A percentile compares a stretch with the other conserved stretches of the same genome.
Conservation (phyloP, 2,113 vertebrate genomes). For the Romanogobio albipinnatus region DNA sequence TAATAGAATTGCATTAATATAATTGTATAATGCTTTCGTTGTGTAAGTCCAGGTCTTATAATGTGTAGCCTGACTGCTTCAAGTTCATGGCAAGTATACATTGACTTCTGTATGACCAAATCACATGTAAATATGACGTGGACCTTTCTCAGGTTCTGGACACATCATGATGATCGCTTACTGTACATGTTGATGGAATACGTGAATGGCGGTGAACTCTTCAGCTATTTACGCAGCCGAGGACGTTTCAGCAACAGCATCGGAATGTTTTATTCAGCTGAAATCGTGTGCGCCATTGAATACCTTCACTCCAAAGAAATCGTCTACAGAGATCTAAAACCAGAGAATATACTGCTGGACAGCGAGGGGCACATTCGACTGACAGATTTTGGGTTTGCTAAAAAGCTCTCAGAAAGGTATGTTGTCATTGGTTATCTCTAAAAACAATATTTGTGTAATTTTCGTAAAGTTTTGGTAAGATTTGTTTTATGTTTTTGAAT, state of each 20-base stretch:
- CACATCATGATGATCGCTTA: conserved; percentile 87
- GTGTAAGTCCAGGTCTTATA: not conserved
- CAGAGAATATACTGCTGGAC: conserved; percentile 95
- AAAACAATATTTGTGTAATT: not conserved
- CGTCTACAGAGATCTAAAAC: conserved; percentile 94
- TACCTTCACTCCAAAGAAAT: conserved; percentile 92
- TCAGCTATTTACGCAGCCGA: conserved; percentile 90
- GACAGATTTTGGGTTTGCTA: conserved; percentile 95
- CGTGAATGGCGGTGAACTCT: conserved; percentile 90
- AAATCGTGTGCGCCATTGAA: conserved; percentile 93
- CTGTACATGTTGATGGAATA: conserved; percentile 97
- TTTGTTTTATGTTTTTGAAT: too few relatives aligned
- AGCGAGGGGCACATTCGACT: conserved; percentile 92
- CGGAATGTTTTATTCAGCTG: conserved; percentile 86
- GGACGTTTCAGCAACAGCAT: conserved; percentile 86
- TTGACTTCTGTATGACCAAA: not conserved
- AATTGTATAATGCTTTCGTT: not conserved
- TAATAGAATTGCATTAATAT: too few relatives aligned
- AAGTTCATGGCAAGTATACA: not conserved
- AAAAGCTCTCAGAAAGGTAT: conserved; percentile 92
- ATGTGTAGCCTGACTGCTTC: not conserved
- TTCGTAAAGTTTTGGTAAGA: not conserved
- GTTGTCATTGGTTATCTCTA: not conserved
- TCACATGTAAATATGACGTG: not conserved
- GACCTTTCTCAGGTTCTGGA: conserved; percentile 84